Evolutionary conservation across 2,888 invertebrate genomes (phyloP).

Genomic region (Eupithecia abbreviata): DNA sequence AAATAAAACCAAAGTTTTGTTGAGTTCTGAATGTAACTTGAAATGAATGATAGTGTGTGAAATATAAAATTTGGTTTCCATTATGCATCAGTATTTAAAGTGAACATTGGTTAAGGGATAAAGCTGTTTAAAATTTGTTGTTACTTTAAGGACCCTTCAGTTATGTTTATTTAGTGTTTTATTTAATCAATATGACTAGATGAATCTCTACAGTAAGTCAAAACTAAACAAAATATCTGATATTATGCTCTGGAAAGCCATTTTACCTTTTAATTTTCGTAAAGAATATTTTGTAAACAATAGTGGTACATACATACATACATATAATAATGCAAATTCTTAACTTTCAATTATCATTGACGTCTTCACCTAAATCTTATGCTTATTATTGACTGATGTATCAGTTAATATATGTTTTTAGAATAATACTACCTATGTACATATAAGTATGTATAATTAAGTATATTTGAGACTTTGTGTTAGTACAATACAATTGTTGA

Average conservation of each 20-base stretch:
- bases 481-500: slow-evolving; percentile 62
- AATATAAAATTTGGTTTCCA: slow-evolving; percentile 14
- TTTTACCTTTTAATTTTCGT: not conserved
- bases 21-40: slow-evolving; percentile 10
- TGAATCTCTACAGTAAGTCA: slow-evolving; percentile 36
- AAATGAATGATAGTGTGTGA: not conserved
- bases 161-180: not conserved
- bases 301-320: no score
- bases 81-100: slow-evolving; percentile 22
- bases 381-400: slow-evolving; percentile 66
- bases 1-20: slow-evolving; percentile 24
- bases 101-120: slow-evolving; percentile 7
- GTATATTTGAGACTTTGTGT: slow-evolving; percentile 55
- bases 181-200: not conserved
- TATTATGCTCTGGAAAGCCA: not conserved
- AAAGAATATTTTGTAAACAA: not conserved
- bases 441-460: slow-evolving; percentile 58
- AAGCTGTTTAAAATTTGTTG: not conserved
- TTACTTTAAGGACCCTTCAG: not conserved
- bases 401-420: slow-evolving; percentile 60
- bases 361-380: slow-evolving; percentile 13
- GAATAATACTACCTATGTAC: slow-evolving; percentile 52
- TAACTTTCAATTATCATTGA: slow-evolving; percentile 1
- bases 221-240: not conserved
- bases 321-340: not conserved